Evolutionary conservation across 2,113 vertebrate genomes (phyloP).

Genomic region (Anser brachyrhynchus): DNA sequence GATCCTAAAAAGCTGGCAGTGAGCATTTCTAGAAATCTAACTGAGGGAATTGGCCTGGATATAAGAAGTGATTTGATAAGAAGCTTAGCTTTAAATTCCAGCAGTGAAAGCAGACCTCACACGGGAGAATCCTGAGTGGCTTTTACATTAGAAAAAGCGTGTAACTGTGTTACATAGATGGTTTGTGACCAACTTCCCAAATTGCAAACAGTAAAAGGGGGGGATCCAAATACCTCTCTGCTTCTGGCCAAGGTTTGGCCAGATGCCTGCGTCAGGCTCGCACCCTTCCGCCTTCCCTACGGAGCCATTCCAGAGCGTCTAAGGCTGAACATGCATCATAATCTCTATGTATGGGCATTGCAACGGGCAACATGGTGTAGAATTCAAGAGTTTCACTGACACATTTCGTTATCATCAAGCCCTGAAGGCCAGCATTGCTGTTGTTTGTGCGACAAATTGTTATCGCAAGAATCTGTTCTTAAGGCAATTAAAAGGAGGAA

Average conservation of each 20-base stretch:
- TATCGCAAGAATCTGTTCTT: not conserved
- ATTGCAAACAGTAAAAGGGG: not conserved
- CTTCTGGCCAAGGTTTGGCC: not conserved
- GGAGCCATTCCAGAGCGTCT: not conserved
- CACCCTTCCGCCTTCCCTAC: not conserved
- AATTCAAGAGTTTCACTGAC: not conserved
- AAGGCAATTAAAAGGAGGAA: not conserved
- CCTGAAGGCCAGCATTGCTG: not conserved
- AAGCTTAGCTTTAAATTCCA: not conserved
- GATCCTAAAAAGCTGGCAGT: not conserved
- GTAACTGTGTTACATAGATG: not conserved
- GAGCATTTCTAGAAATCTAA: not conserved
- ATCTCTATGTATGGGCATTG: not conserved
- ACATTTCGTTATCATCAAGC: not conserved
- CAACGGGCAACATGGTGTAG: not conserved
- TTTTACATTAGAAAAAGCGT: not conserved
- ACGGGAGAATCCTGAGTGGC: not conserved
- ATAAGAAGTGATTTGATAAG: not conserved
- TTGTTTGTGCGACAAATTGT: rapidly evolving
- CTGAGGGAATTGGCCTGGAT: not conserved
- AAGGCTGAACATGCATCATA: not conserved
- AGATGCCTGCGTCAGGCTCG: not conserved
- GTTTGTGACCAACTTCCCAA: not conserved
- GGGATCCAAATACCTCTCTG: not conserved
- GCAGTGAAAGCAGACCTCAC: not conserved